Evolutionary conservation across 2,888 invertebrate genomes (phyloP).

Genomic region (Lissonota sp.): DNA sequence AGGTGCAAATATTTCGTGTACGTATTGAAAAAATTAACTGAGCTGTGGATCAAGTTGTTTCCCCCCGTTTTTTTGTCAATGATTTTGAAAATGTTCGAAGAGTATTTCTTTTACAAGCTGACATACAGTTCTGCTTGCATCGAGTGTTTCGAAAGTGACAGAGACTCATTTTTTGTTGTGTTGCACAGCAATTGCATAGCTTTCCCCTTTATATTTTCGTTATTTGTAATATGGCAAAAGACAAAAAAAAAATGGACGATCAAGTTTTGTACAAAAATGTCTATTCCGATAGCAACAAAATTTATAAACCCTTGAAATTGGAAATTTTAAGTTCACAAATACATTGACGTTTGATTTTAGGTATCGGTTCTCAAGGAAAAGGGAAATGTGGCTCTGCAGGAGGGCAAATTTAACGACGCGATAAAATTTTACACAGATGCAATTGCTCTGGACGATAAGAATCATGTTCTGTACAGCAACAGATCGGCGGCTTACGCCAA

Average conservation of each 20-base stretch:
- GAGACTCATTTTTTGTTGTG: no score
- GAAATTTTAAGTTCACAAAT: not conserved
- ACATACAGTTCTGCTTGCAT: no score
- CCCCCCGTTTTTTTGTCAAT: no score
- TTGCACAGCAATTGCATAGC: no score
- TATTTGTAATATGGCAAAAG: not conserved
- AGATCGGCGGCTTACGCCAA: slow-evolving; percentile 96
- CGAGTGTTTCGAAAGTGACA: no score
- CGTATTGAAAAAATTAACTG: no score
- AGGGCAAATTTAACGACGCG: slow-evolving; percentile 92
- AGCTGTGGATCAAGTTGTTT: no score
- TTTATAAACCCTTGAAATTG: not conserved
- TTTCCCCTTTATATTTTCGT: no score
- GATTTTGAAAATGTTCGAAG: no score
- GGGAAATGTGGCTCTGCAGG: slow-evolving; percentile 93
- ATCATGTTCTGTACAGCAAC: slow-evolving; percentile 96
- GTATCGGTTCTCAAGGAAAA: slow-evolving; percentile 93
- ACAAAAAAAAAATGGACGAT: not conserved
- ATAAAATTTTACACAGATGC: slow-evolving; percentile 92
- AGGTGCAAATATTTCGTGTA: no score
- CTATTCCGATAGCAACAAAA: not conserved
- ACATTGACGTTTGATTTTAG: slow-evolving; percentile 84
- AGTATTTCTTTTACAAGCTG: no score
- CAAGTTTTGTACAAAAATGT: not conserved
- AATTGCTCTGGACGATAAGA: slow-evolving; percentile 90